phyloP scores from a whole-genome alignment of 2,888 invertebrate genomes.

The Linnaemya vulpina region DNA sequence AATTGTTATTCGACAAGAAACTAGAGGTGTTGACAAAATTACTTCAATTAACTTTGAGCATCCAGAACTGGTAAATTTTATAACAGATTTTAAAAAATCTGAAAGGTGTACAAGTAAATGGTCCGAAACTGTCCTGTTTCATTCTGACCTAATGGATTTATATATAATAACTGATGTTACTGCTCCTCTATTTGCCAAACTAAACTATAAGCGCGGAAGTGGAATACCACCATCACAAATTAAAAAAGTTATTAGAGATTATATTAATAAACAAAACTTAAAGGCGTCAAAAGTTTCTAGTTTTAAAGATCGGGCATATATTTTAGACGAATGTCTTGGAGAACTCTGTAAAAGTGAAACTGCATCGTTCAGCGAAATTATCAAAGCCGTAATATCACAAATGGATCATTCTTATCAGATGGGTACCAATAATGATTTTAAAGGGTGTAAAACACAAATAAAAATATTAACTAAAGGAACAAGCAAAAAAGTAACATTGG shows the following conservation, averaged over 20 bases:
- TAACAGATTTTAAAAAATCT: slow-evolving; percentile 77
- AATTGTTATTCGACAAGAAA: slow-evolving; percentile 86
- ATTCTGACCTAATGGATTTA: slow-evolving; percentile 81
- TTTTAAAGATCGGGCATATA: slow-evolving; percentile 76
- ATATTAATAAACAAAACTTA: slow-evolving; percentile 87
- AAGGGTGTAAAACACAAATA: slow-evolving; percentile 89
- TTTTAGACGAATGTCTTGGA: slow-evolving; percentile 79
- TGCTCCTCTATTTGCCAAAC: slow-evolving; percentile 80
- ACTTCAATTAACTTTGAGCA: slow-evolving; percentile 86
- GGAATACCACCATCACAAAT: slow-evolving; percentile 86
- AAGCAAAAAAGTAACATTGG: slow-evolving; percentile 95
- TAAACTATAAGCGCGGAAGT: slow-evolving; percentile 85
- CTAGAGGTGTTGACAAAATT: slow-evolving; percentile 92
- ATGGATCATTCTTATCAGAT: slow-evolving; percentile 85
- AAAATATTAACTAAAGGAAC: slow-evolving; percentile 91
- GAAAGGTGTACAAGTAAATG: slow-evolving; percentile 48
- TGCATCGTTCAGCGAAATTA: slow-evolving; percentile 88
- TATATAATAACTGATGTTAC: slow-evolving; percentile 81
- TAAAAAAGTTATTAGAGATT: slow-evolving; percentile 87
- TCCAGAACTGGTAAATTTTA: slow-evolving; percentile 84
- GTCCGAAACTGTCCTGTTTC: slow-evolving; percentile 78
- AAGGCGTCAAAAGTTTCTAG: slow-evolving; percentile 82
- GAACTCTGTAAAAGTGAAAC: slow-evolving; percentile 76
- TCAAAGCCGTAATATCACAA: slow-evolving; percentile 86
- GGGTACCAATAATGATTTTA: slow-evolving; percentile 81